Base-by-base conservation (phyloP, 2,888 invertebrate genomes). In the Cepaea hortensis region DNA sequence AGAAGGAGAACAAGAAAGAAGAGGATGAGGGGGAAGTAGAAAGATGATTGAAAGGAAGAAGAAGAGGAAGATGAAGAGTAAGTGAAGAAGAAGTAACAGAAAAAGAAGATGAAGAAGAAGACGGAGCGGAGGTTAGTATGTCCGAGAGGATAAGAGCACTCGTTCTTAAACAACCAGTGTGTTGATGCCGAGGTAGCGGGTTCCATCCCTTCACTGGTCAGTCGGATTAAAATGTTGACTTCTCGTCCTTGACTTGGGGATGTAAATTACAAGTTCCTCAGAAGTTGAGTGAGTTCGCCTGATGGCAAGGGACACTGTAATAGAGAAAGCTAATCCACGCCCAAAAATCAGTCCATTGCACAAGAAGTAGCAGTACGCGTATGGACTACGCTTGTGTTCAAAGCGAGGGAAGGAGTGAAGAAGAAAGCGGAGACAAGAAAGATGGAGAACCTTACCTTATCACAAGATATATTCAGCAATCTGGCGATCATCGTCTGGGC, bases 401-500 rank as follows among this genome's bases (percentile, higher is more conserved):
- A 35, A 35, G 35, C 35, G 1, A 1, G 35, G 35, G 35, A 35
- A 35, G 35, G 35, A 35, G 35, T 1, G 65, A 65, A 13, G 11
- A 9, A 65, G 65, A 18, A 65, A 65, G 18, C 13, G 18, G 65
- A 13, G 13, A 20, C n/a, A n/a, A n/a, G 0, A 20, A 20, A 6
- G n/a, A 7, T n/a, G n/a, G 70, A 20, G 5, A 61, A 79, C 15
- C 3, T 23, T 15, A 85, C 85, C 80, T 85, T 80, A 55, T 85
- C 72, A 35, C 62, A 46, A 5, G 85, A 85, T 20, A 81, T 75
- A 48, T 80, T 80, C 75, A 85, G n/a, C 85, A 85, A 75, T 23
- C 80, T 55, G 73, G 85, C 81, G 55, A 85, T 70, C 81, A 80
- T 85, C 11, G 81, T 72, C 55, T 68, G 72, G 4, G 81, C 65